Conservation (phyloP, 2,888 invertebrate species). For the Tetanocera ferruginea region DNA sequence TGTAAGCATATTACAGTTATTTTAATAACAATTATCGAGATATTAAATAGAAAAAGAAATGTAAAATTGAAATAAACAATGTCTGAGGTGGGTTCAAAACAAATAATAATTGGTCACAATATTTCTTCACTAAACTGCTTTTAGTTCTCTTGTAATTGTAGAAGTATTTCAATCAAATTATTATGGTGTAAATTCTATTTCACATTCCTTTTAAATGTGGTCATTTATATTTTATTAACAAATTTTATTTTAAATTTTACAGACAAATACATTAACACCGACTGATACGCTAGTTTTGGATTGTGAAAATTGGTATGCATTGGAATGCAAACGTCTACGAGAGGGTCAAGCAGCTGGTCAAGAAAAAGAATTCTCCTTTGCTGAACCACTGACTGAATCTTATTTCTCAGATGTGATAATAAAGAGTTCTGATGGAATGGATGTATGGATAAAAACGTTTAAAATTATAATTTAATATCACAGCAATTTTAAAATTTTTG, state of each 20-base stretch:
- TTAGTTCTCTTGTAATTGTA: too few species aligned
- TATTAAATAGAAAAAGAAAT: too few species aligned
- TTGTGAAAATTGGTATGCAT: slow-evolving; percentile 76
- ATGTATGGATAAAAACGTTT: slow-evolving; percentile 48
- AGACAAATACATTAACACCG: slow-evolving; percentile 72
- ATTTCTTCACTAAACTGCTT: too few species aligned
- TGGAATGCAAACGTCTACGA: slow-evolving; percentile 74
- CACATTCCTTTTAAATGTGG: too few species aligned
- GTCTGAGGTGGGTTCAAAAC: too few species aligned
- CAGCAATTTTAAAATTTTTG: not conserved
- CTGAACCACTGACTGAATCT: slow-evolving; percentile 76
- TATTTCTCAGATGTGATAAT: slow-evolving; percentile 75
- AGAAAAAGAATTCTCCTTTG: slow-evolving; percentile 75
- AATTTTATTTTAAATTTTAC: slow-evolving; percentile 2
- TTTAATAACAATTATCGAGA: too few species aligned
- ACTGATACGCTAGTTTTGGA: slow-evolving; percentile 73
- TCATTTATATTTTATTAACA: not conserved
- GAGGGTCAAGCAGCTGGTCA: slow-evolving; percentile 70
- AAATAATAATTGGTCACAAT: too few species aligned
- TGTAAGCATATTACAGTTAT: too few species aligned
- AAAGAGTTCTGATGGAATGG: slow-evolving; percentile 61
- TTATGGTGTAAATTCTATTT: too few species aligned
- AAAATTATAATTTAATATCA: not conserved
- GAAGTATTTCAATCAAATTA: too few species aligned
- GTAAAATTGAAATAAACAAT: too few species aligned